Evolutionary conservation across 2,113 vertebrate genomes (phyloP).

Genomic region (Otolemur garnettii): DNA sequence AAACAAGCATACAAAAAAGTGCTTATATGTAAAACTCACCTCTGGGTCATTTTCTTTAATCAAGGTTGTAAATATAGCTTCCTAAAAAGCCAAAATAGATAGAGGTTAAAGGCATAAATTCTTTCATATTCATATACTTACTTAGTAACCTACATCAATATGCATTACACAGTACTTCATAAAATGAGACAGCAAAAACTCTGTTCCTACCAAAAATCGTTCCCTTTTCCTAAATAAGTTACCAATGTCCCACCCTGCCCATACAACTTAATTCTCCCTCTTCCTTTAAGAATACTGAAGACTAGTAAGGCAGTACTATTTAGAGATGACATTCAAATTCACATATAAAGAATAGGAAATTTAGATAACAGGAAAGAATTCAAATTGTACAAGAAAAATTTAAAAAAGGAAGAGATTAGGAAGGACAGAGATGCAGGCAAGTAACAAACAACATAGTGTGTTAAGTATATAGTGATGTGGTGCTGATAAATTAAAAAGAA

Average conservation of each 20-base stretch:
- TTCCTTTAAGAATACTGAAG: neutral
- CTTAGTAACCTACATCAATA: neutral
- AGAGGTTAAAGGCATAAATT: neutral
- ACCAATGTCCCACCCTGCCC: neutral
- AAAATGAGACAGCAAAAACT: constrained; percentile 36
- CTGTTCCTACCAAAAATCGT: constrained; percentile 10
- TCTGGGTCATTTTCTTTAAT: constrained; percentile 87
- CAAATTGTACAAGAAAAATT: constrained; percentile 54
- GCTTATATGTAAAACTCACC: constrained; percentile 83
- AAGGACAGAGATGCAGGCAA: constrained; percentile 26
- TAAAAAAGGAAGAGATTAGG: neutral
- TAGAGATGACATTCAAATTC: neutral
- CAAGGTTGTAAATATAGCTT: constrained; percentile 88
- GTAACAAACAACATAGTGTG: neutral
- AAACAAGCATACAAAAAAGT: constrained; percentile 35
- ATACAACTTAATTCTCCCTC: neutral
- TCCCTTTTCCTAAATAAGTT: constrained; percentile 30
- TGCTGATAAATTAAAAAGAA: constrained; percentile 38
- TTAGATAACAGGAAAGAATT: constrained; percentile 14
- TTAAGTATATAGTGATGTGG: neutral
- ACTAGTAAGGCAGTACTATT: neutral
- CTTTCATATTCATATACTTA: constrained; percentile 25
- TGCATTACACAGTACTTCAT: constrained; percentile 34
- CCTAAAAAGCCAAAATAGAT: constrained; percentile 83
- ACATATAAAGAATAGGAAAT: constrained; percentile 8